Evolutionary conservation across 2,888 invertebrate genomes (phyloP), one percentile per base, ranked within the genome.

Genomic region (Cantharis rustica): DNA sequence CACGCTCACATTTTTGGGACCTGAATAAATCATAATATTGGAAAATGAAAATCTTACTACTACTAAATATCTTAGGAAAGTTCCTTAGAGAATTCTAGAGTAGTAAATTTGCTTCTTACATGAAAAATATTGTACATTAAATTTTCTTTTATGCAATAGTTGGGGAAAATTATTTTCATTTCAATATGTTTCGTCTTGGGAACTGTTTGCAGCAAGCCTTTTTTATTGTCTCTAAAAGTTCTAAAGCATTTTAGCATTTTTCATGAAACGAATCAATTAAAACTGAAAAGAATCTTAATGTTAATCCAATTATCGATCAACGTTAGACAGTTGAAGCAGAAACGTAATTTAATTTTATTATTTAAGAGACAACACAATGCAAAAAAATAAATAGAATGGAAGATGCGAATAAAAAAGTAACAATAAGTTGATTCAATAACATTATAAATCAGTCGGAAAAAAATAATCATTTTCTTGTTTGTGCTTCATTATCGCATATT

Each of bases 1-100:
- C 71, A 61, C 47, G 27, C 64, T 61, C 69, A 68, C 61, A 76
- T 72, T 72, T 72, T 72, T 72, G 72, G 72, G 16, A 68, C 69
- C 72, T 76, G 75, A 76, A 76, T 76, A 76, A 76, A 76, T 76
- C 75, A 76, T 76, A 74, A 74, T 74, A 76, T 72, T 68, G 72
- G 72, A 17, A 69, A 72, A 69, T 72, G 72, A 76, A 62, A 68
- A 72, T 76, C 72, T 76, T 69, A 72, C 72, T 72, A 64, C 68
- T 69, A 63, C 72, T 61, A 72, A 76, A 72, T 76, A 72, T 76
- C 72, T 76, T 64, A 64, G 23, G 69, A 76, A 69, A 69, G 63
- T 63, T 72, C 72, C 66, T 69, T 16, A 4, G 69, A 72, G 72
- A 76, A 17, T 47, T 31, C 61, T 23, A 23, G 72, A 72, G 61